Evolutionary conservation across 1,140 invertebrate species (phyloP).

Genomic region (Apis florea): DNA sequence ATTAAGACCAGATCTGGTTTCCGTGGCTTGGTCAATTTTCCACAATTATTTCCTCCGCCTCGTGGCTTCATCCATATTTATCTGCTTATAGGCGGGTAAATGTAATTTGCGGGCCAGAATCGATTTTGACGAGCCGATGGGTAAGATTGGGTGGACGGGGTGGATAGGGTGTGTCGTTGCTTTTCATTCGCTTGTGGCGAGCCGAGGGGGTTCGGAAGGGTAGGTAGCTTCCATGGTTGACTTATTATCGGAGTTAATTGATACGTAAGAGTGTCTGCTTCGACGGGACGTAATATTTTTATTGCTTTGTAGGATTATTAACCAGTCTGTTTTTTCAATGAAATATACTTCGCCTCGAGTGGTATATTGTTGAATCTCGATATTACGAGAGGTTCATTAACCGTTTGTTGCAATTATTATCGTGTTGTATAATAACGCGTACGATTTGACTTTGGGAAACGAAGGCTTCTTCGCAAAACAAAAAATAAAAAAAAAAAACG

Average conservation of each 20-base stretch:
- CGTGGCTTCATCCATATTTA: conserved; percentile 38
- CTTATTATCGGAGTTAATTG: neutral
- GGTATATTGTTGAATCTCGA: too few relatives aligned
- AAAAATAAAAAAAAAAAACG: neutral
- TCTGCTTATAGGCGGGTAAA: conserved; percentile 23
- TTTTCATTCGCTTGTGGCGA: neutral
- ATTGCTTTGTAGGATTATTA: too few relatives aligned
- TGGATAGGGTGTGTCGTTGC: neutral
- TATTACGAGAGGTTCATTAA: too few relatives aligned
- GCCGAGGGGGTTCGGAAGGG: neutral
- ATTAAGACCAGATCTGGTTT: conserved; percentile 56
- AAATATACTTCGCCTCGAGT: too few relatives aligned
- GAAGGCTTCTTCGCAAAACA: neutral
- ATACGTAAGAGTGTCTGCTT: neutral
- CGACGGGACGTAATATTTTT: too few relatives aligned
- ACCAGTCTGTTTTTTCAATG: too few relatives aligned
- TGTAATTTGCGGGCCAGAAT: conserved; percentile 4
- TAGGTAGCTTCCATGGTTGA: neutral
- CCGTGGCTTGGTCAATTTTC: conserved; percentile 40
- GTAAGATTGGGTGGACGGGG: neutral
- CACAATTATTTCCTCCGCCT: conserved; percentile 28
- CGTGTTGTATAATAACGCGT: neutral
- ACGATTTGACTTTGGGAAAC: too few relatives aligned
- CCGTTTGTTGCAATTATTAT: too few relatives aligned
- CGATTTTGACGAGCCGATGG: neutral